Evolutionary conservation across 2,797 vertebrate genomes (phyloP), one percentile per base, ranked within the genome.

Genomic region (Toxotes lorentzi): DNA sequence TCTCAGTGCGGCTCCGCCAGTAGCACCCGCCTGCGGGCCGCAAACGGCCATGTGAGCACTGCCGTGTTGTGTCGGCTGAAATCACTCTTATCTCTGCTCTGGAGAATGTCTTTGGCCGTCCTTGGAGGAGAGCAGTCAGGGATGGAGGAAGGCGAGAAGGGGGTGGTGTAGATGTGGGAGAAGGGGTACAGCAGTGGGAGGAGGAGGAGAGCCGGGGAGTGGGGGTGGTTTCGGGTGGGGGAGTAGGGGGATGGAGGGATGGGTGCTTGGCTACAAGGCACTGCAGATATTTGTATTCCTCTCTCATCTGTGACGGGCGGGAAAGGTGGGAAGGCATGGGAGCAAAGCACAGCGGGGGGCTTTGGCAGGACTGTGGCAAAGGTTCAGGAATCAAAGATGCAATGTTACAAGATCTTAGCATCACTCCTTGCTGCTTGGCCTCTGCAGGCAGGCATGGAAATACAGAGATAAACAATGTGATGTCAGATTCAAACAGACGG

Each of bases 101-200:
- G 79, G 88, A 91, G 88, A 79, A 92, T 89, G 93, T 93, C 94
- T 95, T 95, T 95, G 95, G 87, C 88, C 87, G 94, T 93, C 95
- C 95, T 96, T 96, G 95, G 92, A 89, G 81, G 83, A 63, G 89
- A 88, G 87, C 83, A 90, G 90, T 87, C 89, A 89, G 89, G 88
- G 85, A 91, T 87, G 83, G 87, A 92, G 73, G 78, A 77, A 90
- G 83, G 77, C 43, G 70, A 72, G 81, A 41, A 70, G 72, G 80
- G 69, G 71, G 73, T 51, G 86, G 59, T 30, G 48, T 57, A 19
- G 70, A 76, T 75, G 78, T 53, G 57, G 70, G 74, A 68, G 82
- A 32, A 40, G 74, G 84, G 68, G 81, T 77, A 74, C 38, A 62
- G 76, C 66, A 72, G 71, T 27, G 75, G 76, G 77, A 78, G 66